Conservation (phyloP, 2,113 vertebrate species). For the Zosterops borbonicus region DNA sequence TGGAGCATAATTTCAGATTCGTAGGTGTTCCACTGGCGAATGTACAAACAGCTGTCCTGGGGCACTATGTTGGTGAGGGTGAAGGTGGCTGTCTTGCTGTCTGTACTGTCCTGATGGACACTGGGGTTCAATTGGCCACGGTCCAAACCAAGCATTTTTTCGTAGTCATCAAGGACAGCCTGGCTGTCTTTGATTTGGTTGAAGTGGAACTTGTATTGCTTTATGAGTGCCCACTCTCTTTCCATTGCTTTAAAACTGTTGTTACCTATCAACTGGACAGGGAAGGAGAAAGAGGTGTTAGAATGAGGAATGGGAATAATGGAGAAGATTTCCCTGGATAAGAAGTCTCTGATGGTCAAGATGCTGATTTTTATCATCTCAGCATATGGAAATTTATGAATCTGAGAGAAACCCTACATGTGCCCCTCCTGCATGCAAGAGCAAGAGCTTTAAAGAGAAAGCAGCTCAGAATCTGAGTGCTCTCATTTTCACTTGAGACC, state of each 20-base stretch:
- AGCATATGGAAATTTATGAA: not conserved
- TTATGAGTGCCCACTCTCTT: no score
- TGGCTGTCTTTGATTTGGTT: no score
- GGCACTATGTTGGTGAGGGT: no score
- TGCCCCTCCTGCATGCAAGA: accelerated
- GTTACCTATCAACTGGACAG: not conserved
- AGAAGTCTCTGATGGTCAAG: not conserved
- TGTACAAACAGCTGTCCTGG: no score
- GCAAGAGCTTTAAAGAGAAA: not conserved
- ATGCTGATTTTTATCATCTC: not conserved
- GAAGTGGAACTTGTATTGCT: no score
- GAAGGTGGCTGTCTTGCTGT: no score
- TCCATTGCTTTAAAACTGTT: no score
- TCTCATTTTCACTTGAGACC: not conserved
- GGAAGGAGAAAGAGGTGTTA: not conserved
- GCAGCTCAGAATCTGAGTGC: not conserved
- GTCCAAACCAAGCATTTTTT: not conserved
- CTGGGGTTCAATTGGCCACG: no score
- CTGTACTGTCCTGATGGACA: no score
- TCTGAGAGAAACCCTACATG: not conserved
- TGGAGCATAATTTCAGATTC: no score
- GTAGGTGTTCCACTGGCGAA: no score
- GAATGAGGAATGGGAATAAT: not conserved
- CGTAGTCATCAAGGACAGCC: not conserved
- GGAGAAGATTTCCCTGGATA: not conserved